Evolutionary conservation across 2,113 vertebrate genomes (phyloP).

Genomic region (Monopterus albus): DNA sequence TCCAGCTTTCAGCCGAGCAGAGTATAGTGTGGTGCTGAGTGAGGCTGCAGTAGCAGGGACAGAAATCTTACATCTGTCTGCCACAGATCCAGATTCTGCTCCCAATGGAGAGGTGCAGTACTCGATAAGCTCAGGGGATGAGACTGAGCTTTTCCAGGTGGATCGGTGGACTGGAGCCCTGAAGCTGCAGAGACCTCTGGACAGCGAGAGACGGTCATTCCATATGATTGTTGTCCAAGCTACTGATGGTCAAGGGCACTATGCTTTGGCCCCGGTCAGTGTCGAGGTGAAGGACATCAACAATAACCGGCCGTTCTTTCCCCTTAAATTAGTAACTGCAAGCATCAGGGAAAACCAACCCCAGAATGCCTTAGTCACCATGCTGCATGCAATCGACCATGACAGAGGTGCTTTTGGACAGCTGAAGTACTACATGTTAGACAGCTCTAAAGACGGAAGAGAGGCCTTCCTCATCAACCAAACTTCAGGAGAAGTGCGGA

Average conservation of each 20-base stretch:
- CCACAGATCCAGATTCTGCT: conserved; percentile 89
- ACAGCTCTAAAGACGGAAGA: conserved; percentile 68
- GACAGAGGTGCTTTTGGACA: conserved; percentile 90
- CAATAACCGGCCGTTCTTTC: conserved; percentile 93
- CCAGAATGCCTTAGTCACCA: conserved; percentile 89
- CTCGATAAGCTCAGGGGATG: conserved; percentile 91
- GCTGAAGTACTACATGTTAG: conserved; percentile 85
- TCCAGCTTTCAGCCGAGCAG: conserved; percentile 85
- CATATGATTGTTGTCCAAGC: conserved; percentile 91
- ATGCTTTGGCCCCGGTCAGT: conserved; percentile 87
- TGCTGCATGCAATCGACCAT: conserved; percentile 87
- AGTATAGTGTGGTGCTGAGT: conserved; percentile 86
- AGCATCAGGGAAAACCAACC: conserved; percentile 94
- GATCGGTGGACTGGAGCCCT: conserved; percentile 88
- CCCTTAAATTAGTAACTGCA: conserved; percentile 85
- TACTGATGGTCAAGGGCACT: conserved; percentile 83
- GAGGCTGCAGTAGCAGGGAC: conserved; percentile 86
- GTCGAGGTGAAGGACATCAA: conserved; percentile 96
- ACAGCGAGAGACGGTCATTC: conserved; percentile 82
- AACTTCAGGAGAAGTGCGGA: conserved; percentile 88
- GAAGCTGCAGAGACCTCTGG: conserved; percentile 82
- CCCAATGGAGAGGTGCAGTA: conserved; percentile 87
- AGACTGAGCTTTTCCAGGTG: conserved; percentile 86
- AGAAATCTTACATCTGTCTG: conserved; percentile 88
- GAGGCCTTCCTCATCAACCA: conserved; percentile 87